Conservation (phyloP, 2,888 invertebrate species). For the Cynaeus angustus region DNA sequence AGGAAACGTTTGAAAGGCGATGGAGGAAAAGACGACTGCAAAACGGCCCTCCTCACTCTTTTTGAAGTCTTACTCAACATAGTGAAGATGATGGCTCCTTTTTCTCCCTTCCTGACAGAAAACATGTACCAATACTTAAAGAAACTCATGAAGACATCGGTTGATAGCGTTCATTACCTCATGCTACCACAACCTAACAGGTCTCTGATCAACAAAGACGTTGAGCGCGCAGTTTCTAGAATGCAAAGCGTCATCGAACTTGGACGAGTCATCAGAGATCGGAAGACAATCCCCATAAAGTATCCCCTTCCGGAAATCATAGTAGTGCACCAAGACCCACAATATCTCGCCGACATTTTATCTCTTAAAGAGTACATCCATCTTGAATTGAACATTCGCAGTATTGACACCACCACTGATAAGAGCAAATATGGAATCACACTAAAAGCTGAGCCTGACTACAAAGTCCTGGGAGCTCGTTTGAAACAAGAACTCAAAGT, state of each 20-base stretch:
- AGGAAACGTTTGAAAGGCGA: constrained; percentile 96
- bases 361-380: constrained; percentile 89
- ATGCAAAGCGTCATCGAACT: constrained; percentile 98
- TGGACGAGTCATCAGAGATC: constrained; percentile 93
- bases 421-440: constrained; percentile 91
- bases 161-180: constrained; percentile 92
- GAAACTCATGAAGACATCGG: constrained; percentile 75
- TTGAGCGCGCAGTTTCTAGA: constrained; percentile 90
- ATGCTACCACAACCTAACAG: constrained; percentile 87
- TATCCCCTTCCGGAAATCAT: constrained; percentile 97
- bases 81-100: constrained; percentile 96
- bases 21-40: constrained; percentile 85
- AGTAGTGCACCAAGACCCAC: constrained; percentile 90
- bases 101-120: constrained; percentile 97
- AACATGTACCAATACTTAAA: constrained; percentile 93
- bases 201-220: constrained; percentile 84
- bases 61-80: constrained; percentile 92
- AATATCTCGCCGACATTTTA: constrained; percentile 85
- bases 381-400: constrained; percentile 94
- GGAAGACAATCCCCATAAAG: constrained; percentile 95
- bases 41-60: constrained; percentile 89
- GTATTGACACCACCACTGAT: constrained; percentile 88
- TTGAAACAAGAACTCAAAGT: constrained; percentile 93
- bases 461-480: constrained; percentile 90
- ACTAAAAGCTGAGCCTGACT: constrained; percentile 95